Conservation (phyloP, 2,888 invertebrate species). For the Portevinia maculata region DNA sequence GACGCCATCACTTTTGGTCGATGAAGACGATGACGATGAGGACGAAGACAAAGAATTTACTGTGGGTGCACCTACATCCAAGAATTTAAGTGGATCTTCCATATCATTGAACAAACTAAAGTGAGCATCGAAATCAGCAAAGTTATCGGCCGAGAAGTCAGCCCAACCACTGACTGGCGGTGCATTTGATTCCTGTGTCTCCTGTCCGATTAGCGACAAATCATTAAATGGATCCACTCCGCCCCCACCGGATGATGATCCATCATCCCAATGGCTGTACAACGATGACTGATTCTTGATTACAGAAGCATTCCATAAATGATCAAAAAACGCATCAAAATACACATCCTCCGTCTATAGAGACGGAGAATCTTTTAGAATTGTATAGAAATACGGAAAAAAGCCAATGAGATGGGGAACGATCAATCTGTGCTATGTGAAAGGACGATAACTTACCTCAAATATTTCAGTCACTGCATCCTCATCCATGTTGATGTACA, state of each 20-base stretch:
- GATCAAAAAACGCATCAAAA: constrained; percentile 65
- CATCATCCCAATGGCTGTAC: constrained; percentile 79
- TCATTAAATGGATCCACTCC: constrained; percentile 78
- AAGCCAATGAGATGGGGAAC: constrained; percentile 61
- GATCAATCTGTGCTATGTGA: constrained; percentile 22
- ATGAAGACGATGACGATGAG: constrained; percentile 40
- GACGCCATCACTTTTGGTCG: constrained; percentile 34
- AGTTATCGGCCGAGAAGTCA: constrained; percentile 80
- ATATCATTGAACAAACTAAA: constrained; percentile 80
- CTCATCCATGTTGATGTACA: constrained; percentile 67
- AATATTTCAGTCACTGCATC: constrained; percentile 65
- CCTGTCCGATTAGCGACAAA: constrained; percentile 71
- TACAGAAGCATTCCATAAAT: constrained; percentile 55
- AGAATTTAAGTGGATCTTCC: constrained; percentile 47
- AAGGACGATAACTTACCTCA: constrained; percentile 60
- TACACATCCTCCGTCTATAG: constrained; percentile 71
- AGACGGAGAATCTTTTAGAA: constrained; percentile 71
- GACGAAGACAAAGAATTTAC: constrained; percentile 36
- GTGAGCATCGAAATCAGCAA: constrained; percentile 82
- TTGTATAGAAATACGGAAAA: constrained; percentile 60
- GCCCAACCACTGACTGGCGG: constrained; percentile 77
- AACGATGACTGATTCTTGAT: constrained; percentile 58
- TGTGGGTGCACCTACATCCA: constrained; percentile 12
- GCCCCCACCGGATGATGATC: constrained; percentile 42
- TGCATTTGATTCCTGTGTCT: constrained; percentile 51